Evolutionary conservation across 2,888 invertebrate genomes (phyloP).

Genomic region (Himalopsyche kuldschensis): DNA sequence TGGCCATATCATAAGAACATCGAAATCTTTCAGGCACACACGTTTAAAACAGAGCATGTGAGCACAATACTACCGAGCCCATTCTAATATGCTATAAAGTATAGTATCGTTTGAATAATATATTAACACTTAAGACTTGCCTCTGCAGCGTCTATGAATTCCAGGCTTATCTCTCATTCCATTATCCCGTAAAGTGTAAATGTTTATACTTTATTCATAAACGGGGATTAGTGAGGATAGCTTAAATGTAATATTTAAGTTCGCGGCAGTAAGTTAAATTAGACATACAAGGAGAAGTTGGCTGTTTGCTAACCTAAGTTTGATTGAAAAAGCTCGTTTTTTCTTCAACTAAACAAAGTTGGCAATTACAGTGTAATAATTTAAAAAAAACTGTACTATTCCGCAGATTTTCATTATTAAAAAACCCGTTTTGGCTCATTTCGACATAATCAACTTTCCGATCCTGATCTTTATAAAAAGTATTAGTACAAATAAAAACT

Average conservation of each 20-base stretch:
- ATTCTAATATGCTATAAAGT: not conserved
- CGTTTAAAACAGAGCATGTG: not conserved
- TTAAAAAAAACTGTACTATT: no score
- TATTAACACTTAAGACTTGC: not conserved
- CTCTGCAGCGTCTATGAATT: not conserved
- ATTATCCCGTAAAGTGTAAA: conserved; percentile 30
- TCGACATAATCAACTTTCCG: no score
- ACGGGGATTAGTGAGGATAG: conserved; percentile 29
- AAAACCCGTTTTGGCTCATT: no score
- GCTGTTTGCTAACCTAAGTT: not conserved
- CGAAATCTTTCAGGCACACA: not conserved
- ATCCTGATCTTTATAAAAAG: no score
- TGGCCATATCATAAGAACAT: not conserved
- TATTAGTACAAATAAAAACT: no score
- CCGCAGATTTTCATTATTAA: no score
- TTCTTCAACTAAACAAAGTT: no score
- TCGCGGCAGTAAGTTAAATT: not conserved
- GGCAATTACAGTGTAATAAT: no score
- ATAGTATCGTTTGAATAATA: not conserved
- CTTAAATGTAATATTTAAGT: conserved; percentile 31
- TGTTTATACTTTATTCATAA: conserved; percentile 35
- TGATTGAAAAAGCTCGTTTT: no score
- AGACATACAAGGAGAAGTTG: not conserved
- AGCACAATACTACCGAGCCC: not conserved
- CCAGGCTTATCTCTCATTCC: conserved; percentile 12